A percentile compares a stretch with the other conserved stretches of the same genome.
These are phyloP conservation scores for Pampus argenteus DNA, from an alignment of 2,797 vertebrate genomes.

Conservation along the genomic window DNA sequence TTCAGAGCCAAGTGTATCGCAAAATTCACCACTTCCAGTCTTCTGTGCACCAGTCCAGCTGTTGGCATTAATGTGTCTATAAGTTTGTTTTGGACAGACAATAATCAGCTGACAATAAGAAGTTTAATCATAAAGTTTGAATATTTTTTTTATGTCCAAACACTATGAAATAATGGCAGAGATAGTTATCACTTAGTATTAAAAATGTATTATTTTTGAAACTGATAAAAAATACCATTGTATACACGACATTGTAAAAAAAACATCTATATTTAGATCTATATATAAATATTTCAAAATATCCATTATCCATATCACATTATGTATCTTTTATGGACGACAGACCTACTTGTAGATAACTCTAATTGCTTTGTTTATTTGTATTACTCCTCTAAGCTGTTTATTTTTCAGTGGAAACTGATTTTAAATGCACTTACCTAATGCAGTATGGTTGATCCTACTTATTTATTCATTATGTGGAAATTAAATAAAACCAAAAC, in stretches of 20 bases:
- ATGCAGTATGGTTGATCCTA: too few species aligned
- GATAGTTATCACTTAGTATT: not conserved
- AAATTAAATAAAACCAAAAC: too few species aligned
- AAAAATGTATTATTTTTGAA: not conserved
- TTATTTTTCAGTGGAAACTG: not conserved
- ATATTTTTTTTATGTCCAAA: not conserved
- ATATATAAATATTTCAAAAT: too few species aligned
- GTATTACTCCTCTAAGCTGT: not conserved
- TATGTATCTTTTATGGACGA: too few species aligned
- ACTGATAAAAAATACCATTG: too few species aligned
- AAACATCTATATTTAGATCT: too few species aligned
- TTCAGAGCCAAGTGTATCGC: not conserved
- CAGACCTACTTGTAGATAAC: not conserved
- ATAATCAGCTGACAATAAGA: not conserved
- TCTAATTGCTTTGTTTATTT: not conserved
- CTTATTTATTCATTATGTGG: too few species aligned
- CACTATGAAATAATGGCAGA: not conserved
- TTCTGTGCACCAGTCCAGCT: not conserved
- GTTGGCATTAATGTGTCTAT: not conserved
- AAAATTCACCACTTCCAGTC: not conserved
- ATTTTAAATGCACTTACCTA: too few species aligned
- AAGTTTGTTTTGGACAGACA: too few species aligned
- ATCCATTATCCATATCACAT: too few species aligned
- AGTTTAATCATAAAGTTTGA: not conserved
- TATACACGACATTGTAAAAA: too few species aligned